Evolutionary conservation across 2,797 vertebrate species (phyloP).

Genomic region (Astyanax mexicanus): DNA sequence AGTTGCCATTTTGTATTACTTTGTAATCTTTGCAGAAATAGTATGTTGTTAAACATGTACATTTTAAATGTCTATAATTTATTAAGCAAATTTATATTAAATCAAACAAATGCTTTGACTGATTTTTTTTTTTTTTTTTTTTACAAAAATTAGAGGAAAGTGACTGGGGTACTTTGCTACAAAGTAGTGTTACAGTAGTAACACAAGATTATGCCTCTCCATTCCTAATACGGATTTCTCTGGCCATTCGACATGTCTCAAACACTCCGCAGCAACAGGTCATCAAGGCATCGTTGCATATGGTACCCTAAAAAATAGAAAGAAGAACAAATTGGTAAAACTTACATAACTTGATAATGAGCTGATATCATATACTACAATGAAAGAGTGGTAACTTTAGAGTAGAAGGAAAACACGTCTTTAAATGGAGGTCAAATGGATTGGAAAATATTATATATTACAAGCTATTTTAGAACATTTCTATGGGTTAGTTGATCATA

Average conservation of each 20-base stretch:
- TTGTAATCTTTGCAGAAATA: neutral
- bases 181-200: conserved; percentile 18
- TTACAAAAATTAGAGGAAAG: neutral
- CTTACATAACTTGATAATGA: neutral
- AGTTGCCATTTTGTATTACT: too few relatives aligned
- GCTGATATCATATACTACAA: too few relatives aligned
- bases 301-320: conserved; percentile 78
- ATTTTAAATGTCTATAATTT: too few relatives aligned
- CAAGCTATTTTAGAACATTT: too few relatives aligned
- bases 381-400: too few relatives aligned
- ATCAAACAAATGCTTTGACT: neutral
- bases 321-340: neutral
- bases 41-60: neutral
- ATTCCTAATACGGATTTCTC: conserved; percentile 83
- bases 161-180: conserved; percentile 23
- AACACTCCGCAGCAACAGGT: conserved; percentile 76
- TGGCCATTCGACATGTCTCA: conserved; percentile 84
- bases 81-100: neutral
- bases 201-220: conserved; percentile 66
- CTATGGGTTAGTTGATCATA: too few relatives aligned
- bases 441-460: too few relatives aligned
- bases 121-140: too few relatives aligned
- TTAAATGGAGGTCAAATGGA: too few relatives aligned
- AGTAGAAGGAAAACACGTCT: too few relatives aligned
- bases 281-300: conserved; percentile 82